Percentiles rank a stretch among this genome's conserved stretches.
These are phyloP conservation scores for Mormoops blainvillei DNA, from an alignment of 2,113 vertebrate genomes.

Conservation along the genomic window DNA sequence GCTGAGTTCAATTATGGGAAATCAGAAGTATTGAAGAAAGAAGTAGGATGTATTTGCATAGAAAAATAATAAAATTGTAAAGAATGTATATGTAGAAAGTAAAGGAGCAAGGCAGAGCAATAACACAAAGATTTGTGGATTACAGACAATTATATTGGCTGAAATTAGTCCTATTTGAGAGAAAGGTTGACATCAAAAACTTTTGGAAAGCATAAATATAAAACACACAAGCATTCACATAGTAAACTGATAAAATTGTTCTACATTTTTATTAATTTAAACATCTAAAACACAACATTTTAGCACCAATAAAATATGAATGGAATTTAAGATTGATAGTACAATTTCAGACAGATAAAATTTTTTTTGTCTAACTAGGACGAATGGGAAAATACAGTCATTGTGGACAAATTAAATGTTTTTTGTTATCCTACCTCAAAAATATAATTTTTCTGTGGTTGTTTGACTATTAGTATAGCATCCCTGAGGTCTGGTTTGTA, in stretches of 20 bases:
- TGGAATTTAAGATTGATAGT: not conserved
- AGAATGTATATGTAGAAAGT: not conserved
- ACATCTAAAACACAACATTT: not conserved
- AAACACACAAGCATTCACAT: not conserved
- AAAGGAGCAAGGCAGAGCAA: not conserved
- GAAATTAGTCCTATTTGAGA: not conserved
- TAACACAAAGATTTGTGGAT: not conserved
- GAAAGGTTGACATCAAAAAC: not conserved
- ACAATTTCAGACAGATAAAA: not conserved
- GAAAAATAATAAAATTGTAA: conserved; percentile 42
- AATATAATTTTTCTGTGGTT: not conserved
- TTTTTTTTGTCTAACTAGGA: not conserved
- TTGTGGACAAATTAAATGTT: not conserved
- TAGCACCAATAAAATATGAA: not conserved
- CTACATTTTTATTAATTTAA: not conserved
- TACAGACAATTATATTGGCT: not conserved
- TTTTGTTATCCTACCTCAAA: not conserved
- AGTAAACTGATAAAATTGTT: not conserved
- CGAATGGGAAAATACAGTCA: not conserved
- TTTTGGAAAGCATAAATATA: not conserved
- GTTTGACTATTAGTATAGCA: conserved; percentile 12
- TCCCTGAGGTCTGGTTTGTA: not conserved
- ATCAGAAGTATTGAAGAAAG: conserved; percentile 30
- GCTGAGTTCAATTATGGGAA: conserved; percentile 38
- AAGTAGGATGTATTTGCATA: not conserved